These are phyloP conservation scores for Panorpa germanica DNA, from an alignment of 2,888 invertebrate species.

Conservation along the genomic window DNA sequence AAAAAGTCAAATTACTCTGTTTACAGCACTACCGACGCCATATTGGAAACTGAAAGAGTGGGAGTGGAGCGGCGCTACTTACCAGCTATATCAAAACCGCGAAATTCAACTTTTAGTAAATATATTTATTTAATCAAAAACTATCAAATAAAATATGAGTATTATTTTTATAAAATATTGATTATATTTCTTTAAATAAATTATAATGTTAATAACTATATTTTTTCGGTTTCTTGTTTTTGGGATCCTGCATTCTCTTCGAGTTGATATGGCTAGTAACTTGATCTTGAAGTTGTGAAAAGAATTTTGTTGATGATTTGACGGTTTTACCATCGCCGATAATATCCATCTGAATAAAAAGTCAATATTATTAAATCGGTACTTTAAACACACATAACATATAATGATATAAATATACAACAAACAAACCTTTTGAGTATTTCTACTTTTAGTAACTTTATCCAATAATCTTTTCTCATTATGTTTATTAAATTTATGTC, in stretches of 20 bases:
- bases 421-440: slow-evolving; percentile 32
- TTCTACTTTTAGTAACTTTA: slow-evolving; percentile 41
- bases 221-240: no score
- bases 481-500: slow-evolving; percentile 24
- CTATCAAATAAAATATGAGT: no score
- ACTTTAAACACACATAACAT: slow-evolving; percentile 8
- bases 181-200: no score
- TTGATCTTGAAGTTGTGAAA: slow-evolving; percentile 68
- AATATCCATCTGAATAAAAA: slow-evolving; percentile 24
- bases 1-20: slow-evolving; percentile 18
- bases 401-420: slow-evolving; percentile 7
- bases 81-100: no score
- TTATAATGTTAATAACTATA: no score
- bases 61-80: no score
- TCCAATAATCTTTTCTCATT: slow-evolving; percentile 37
- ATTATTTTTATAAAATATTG: no score
- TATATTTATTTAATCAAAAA: no score
- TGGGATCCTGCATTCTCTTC: no score
- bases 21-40: slow-evolving; percentile 28
- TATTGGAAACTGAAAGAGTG: no score
- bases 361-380: slow-evolving; percentile 5
- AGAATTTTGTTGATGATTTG: slow-evolving; percentile 70
- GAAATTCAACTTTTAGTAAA: no score
- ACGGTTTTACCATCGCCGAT: slow-evolving; percentile 27
- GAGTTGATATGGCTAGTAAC: no score